Base-by-base conservation (phyloP, 2,888 invertebrate species). In the Lymantria monacha region DNA sequence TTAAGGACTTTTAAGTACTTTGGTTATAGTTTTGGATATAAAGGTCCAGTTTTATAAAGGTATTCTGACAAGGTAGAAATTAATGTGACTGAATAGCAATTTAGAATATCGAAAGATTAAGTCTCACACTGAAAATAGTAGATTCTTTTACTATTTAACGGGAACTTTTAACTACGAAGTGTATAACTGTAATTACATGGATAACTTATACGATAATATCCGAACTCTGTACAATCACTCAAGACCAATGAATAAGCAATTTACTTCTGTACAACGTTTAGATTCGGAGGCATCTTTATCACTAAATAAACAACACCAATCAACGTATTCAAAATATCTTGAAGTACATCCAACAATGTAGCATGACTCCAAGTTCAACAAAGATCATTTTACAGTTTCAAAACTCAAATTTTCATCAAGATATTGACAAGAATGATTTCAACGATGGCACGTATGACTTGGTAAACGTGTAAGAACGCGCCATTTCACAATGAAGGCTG, bases 181-280 rank as follows among this genome's bases (percentile, higher is more conserved):
- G 58, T 69, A 72, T 64, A 59, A 58, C 49, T 49, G 60, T 60
- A 54, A 69, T 65, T 63, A 61, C 53, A 63, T 58, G 55, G 60
- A 56, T 79, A 76, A 82, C 81, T n/a, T 83, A 79, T 73, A 79
- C 71, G 79, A 69, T 66, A 74, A 76, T 62, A 72, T 72, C 68
- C 64, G 66, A 63, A 55, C 61, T 57, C 61, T 61, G 61, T 63
- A 57, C 61, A 58, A 69, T 66, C 69, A 61, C 55, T 61, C 58
- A 58, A 55, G 61, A 68, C 54, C 42, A 15, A 48, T 83, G 78
- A 86, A 87, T 85, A 78, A 77, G 69, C 78, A 84, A 85, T 85
- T 85, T 82, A 84, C 74, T 72, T 70, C 73, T 71, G 70, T 66
- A 46, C 33, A 38, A 56, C 57, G 55, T 61, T 61, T 59, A 54